Evolutionary conservation across 2,888 invertebrate species (phyloP).

Genomic region (Papilio demoleus): DNA sequence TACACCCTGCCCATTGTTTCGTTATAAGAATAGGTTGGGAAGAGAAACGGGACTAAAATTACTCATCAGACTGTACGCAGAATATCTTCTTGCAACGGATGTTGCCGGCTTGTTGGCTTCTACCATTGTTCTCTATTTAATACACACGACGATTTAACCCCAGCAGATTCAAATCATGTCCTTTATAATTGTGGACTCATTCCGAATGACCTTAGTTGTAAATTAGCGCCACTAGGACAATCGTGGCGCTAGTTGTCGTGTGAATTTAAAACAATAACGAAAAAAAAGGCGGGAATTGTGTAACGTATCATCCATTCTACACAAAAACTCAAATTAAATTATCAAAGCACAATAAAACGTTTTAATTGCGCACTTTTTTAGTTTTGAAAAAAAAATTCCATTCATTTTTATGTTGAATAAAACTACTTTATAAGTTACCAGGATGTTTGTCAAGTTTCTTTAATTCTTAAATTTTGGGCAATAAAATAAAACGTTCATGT

Average conservation of each 20-base stretch:
- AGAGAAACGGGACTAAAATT: no score
- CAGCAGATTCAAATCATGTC: not conserved
- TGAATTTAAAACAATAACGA: conserved; percentile 30
- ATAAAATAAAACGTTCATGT: conserved; percentile 17
- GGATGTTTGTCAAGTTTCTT: not conserved
- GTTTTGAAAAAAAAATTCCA: not conserved
- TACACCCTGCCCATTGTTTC: no score
- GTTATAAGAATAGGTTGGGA: no score
- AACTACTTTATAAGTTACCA: not conserved
- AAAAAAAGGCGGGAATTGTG: conserved; percentile 24
- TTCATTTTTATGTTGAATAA: not conserved
- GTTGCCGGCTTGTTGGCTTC: no score
- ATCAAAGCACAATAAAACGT: not conserved
- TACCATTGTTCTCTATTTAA: no score
- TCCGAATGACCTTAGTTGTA: conserved; percentile 13
- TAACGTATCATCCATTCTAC: conserved; percentile 7
- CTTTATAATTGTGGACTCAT: not conserved
- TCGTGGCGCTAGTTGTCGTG: conserved; percentile 20
- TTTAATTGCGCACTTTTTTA: not conserved
- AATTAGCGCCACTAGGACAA: conserved; percentile 11
- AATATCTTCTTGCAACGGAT: no score
- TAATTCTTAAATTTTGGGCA: not conserved
- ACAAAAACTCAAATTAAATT: not conserved
- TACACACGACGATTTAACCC: no score
- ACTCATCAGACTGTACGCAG: no score